Conservation (phyloP, 2,888 invertebrate species). For the Drepana falcataria region DNA sequence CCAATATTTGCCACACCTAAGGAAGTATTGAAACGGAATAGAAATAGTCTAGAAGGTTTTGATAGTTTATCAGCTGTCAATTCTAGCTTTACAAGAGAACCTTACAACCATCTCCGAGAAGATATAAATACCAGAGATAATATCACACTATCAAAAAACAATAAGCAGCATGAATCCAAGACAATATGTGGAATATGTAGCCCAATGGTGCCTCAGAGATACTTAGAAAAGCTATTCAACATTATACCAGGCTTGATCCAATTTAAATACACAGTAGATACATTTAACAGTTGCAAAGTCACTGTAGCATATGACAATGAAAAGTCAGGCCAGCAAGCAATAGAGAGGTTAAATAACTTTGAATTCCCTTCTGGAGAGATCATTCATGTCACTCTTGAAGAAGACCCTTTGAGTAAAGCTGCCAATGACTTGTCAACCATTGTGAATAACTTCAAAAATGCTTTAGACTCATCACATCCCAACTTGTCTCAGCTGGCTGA, state of each 20-base stretch:
- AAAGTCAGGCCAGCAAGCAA: conserved; percentile 79
- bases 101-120: conserved; percentile 21
- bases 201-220: conserved; percentile 85
- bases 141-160: conserved; percentile 28
- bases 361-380: conserved; percentile 95
- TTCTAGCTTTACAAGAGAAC: conserved; percentile 26
- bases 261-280: conserved; percentile 68
- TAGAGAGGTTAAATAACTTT: conserved; percentile 92
- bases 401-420: conserved; percentile 55
- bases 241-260: conserved; percentile 83
- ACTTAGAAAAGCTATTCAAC: conserved; percentile 90
- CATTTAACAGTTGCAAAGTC: conserved; percentile 66
- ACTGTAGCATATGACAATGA: conserved; percentile 54
- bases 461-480: conserved; percentile 47
- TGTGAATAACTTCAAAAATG: conserved; percentile 59
- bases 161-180: conserved; percentile 71
- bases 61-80: conserved; percentile 6
- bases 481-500: conserved; percentile 85
- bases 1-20: conserved; percentile 95
- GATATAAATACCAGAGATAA: conserved; percentile 22
- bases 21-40: conserved; percentile 64
- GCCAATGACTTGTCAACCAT: conserved; percentile 56
- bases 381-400: conserved; percentile 85
- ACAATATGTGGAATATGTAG: conserved; percentile 85
- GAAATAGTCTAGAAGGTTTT: conserved; percentile 41